Conservation (phyloP, 2,797 vertebrate genomes). For the Silurus lanzhouensis region DNA sequence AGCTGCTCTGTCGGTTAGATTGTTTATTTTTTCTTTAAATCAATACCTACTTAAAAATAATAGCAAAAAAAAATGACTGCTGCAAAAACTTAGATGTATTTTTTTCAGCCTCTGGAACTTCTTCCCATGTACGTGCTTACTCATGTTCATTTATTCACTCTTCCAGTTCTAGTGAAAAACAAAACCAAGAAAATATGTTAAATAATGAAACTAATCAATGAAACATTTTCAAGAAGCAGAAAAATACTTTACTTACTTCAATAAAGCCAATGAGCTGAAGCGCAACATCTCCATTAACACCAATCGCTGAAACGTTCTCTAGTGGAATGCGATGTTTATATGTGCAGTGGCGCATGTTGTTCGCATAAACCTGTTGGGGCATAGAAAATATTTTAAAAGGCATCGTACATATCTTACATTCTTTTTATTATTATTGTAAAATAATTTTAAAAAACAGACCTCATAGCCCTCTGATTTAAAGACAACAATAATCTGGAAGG, state of each 20-base stretch:
- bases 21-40: not conserved
- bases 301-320: constrained; percentile 4
- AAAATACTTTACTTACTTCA: constrained; percentile 15
- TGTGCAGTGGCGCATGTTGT: constrained; percentile 7
- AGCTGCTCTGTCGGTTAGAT: not conserved
- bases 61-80: not conserved
- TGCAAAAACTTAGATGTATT: not conserved
- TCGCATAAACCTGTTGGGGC: constrained; percentile 20
- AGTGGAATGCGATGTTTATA: constrained; percentile 35
- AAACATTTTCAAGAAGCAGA: not conserved
- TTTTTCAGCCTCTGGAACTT: not conserved
- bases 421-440: not conserved
- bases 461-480: constrained; percentile 37
- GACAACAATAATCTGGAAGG: constrained; percentile 29
- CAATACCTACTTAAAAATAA: not conserved
- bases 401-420: not conserved
- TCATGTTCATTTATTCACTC: not conserved
- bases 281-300: not conserved
- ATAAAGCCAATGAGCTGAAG: constrained; percentile 20
- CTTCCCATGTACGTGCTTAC: not conserved
- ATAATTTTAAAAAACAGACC: constrained; percentile 15
- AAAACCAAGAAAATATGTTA: not conserved
- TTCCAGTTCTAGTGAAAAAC: not conserved
- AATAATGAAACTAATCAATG: not conserved
- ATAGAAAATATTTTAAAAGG: not conserved